A percentile compares a stretch with the other conserved stretches of the same genome.
Conservation (phyloP, 2,888 invertebrate species). For the Dascillus cervinus region DNA sequence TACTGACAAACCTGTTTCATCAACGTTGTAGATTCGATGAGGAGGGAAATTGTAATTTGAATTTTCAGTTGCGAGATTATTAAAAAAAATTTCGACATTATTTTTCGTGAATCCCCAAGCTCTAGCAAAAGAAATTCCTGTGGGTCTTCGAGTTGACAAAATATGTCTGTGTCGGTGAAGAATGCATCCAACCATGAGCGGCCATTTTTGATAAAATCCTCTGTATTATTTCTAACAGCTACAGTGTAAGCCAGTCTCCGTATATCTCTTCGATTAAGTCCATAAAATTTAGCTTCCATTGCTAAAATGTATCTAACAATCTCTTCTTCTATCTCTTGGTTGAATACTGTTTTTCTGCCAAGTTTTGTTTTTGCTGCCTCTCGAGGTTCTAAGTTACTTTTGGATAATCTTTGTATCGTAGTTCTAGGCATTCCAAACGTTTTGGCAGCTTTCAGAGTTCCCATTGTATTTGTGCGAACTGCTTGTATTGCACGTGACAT, state of each 20-base stretch:
- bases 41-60: slow-evolving; percentile 2
- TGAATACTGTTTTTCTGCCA: slow-evolving; percentile 1
- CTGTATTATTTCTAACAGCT: slow-evolving; percentile 1
- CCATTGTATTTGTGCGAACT: neutral
- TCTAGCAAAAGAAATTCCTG: too few relatives aligned
- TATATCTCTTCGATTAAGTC: neutral
- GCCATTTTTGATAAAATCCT: slow-evolving; percentile 3
- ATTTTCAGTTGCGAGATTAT: too few relatives aligned
- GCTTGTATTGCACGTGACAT: slow-evolving; percentile 1
- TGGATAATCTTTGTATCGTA: slow-evolving; percentile 2
- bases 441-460: slow-evolving; percentile 4
- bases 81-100: too few relatives aligned
- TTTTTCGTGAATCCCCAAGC: too few relatives aligned
- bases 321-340: neutral
- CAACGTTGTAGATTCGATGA: slow-evolving; percentile 25
- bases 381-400: neutral
- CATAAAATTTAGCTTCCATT: slow-evolving; percentile 4
- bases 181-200: too few relatives aligned
- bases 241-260: slow-evolving; percentile 3
- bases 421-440: slow-evolving; percentile 2
- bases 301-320: neutral
- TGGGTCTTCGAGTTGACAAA: too few relatives aligned
- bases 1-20: slow-evolving; percentile 32
- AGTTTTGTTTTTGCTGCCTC: slow-evolving; percentile 1
- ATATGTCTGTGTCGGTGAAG: too few relatives aligned